Evolutionary conservation across 1,140 invertebrate genomes (phyloP), one percentile per base, ranked within the genome.

Genomic region (Melanaphis sacchari): DNA sequence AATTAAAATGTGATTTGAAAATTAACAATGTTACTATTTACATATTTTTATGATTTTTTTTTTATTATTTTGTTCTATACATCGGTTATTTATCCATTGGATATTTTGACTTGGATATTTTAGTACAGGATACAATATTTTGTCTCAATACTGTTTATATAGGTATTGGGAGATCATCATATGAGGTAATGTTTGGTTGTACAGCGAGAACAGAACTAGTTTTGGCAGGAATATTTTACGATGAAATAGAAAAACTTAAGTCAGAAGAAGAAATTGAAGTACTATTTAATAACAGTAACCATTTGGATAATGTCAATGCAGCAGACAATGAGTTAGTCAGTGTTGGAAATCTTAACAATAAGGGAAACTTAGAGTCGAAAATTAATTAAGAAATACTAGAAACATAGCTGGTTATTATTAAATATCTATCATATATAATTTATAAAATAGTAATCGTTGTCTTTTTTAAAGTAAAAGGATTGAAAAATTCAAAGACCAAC

Each of bases 181-280:
- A 90, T 66, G 31, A 26, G 54, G 22, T 8, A 7, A 90, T 90
- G 89, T 90, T 90, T 90, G 89, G 49, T 66, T 52, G 38, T 90
- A 49, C 46, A 36, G 31, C 46, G n/a, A 52, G 88, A 22, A 59
- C 38, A 52, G 46, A 31, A 24, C 26, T 90, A 40, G 43, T 46
- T 52, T 90, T 46, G 52, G 11, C 52, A 40, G 46, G 88, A 38
- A 40, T 90, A n/a, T 11, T 31, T 36, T 59, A 90, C 31, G 88
- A 52, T 90, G 88, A 90, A 90, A 90, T 90, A 52, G 38, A 49
- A 52, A 90, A 52, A 88, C 41, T n/a, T 84, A 84, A 41, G 38
- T 11, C n/a, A n/a, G n/a, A n/a, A n/a, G n/a, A n/a, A n/a, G n/a
- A n/a, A n/a, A n/a, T n/a, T n/a, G n/a, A n/a, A n/a, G n/a, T n/a